phyloP scores from a whole-genome alignment of 64 coral and sea anemone species.

The Montipora cactus region DNA sequence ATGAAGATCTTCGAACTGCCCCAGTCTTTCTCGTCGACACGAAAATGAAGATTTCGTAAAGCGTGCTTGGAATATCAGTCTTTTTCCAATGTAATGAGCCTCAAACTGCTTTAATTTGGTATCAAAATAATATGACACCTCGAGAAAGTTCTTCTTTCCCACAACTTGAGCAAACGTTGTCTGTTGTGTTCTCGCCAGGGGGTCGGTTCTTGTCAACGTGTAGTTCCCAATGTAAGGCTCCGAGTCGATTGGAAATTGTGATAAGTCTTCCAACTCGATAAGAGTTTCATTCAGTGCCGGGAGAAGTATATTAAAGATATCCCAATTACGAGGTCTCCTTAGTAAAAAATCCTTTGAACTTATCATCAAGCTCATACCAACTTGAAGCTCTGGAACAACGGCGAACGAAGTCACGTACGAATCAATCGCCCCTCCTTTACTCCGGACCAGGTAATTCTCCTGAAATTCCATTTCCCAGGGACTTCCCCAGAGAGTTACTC shows the following conservation, averaged over 20 bases:
- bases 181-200: not conserved
- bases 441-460: constrained; percentile 56
- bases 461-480: constrained; percentile 63
- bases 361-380: constrained; percentile 55
- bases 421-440: constrained; percentile 58
- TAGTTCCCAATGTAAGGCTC: constrained; percentile 49
- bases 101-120: not conserved
- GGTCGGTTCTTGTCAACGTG: not conserved
- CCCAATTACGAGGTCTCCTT: not conserved
- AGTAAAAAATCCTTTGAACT: not conserved
- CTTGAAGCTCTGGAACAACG: constrained; percentile 47
- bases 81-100: not conserved
- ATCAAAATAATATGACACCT: not conserved
- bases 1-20: not conserved
- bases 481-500: constrained; percentile 40
- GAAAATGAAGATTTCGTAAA: not conserved
- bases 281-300: constrained; percentile 59
- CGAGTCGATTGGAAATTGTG: constrained; percentile 5
- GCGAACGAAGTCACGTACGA: not conserved
- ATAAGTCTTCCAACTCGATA: not conserved
- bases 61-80: constrained; percentile 11
- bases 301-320: constrained; percentile 44
- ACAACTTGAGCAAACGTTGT: not conserved
- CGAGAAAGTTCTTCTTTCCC: not conserved
- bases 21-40: not conserved